Evolutionary conservation across 2,797 vertebrate genomes (phyloP), one percentile per base, ranked within the genome.

Genomic region (Oryzias sinensis): DNA sequence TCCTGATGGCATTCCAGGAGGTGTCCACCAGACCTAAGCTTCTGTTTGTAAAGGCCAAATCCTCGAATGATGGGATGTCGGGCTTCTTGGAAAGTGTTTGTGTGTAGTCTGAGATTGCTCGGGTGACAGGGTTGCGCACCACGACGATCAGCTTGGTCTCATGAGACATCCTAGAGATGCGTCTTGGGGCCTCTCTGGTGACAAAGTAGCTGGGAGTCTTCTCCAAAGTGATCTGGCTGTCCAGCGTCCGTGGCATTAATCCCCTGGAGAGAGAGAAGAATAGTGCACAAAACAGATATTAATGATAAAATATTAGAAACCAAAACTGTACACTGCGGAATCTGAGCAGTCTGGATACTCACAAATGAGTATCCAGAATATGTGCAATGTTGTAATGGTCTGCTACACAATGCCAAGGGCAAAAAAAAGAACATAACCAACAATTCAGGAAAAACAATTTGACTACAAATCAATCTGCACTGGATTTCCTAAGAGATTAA

Each of bases 121-220:
- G 81, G 0, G 97, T 99, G 65, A 99, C 97, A 0, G 97, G 97
- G 85, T 99, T 96, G 1, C 97, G 89, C 56, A 98, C 97, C 66
- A 98, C 97, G 67, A 99, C 96, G 0, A 99, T 98, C 80, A 99
- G 88, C 81, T 97, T 98, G 1, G 94, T 97, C 79, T 93, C 88
- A 0, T 87, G 89, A 5, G 97, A 95, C 97, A 99, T 97, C 79
- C 90, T 91, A 85, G 93, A 88, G 80, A 99, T 98, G 0, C 95
- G 90, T 5, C 91, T 86, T 0, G 97, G 97, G 0, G 96, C 94
- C 66, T 98, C 97, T 13, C 92, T 90, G 22, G 97, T 99, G 62
- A 99, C 95, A 0, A 98, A 98, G 79, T 98, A 99, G 86, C 97
- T 98, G 54, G 97, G 97, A 0, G 97, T 99, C 90, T 99, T 99